Conservation (phyloP, 2,888 invertebrate genomes). For the Agonum fuliginosum region DNA sequence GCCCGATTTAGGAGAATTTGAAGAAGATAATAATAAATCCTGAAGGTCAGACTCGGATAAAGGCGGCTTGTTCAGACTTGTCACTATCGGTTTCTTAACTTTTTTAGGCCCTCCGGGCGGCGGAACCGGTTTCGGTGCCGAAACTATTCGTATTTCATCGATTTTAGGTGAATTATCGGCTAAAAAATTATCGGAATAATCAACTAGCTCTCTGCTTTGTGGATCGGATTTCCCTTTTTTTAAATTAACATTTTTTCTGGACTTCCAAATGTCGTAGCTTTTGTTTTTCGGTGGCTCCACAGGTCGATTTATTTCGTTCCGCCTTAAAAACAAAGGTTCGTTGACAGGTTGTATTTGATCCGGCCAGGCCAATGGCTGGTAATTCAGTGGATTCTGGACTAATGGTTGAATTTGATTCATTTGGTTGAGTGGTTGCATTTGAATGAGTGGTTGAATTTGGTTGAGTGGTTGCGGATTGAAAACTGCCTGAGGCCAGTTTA, state of each 20-base stretch:
- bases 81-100: not conserved
- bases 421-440: not conserved
- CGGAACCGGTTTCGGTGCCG: not conserved
- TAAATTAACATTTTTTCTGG: not conserved
- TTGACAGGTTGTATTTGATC: not conserved
- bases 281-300: not conserved
- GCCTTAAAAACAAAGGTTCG: not conserved
- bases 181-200: not conserved
- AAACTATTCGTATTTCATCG: not conserved
- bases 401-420: slow-evolving; percentile 2
- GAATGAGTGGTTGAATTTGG: not conserved
- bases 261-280: slow-evolving; percentile 6
- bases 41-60: slow-evolving; percentile 69
- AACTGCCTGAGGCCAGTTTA: not conserved
- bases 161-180: not conserved
- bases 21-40: slow-evolving; percentile 64
- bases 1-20: slow-evolving; percentile 68
- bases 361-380: too few species aligned
- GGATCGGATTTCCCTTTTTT: not conserved
- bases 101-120: too few species aligned
- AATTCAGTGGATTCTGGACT: not conserved
- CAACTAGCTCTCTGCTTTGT: not conserved
- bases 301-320: not conserved
- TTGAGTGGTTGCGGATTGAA: not conserved
- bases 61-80: slow-evolving; percentile 65